Conservation (phyloP, 2,888 invertebrate genomes). For the Boloria euphrosyne region DNA sequence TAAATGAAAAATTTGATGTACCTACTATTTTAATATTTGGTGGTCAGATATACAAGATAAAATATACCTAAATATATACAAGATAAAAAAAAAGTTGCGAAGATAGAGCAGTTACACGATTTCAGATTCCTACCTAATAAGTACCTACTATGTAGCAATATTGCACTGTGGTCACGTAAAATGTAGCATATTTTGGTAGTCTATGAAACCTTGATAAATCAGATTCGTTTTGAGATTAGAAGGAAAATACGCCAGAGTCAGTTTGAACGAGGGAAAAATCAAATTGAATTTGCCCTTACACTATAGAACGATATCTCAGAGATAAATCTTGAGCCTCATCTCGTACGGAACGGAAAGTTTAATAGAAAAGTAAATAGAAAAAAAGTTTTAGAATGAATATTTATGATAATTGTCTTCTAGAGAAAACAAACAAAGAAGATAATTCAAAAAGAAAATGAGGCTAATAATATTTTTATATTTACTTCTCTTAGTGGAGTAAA, state of each 20-base stretch:
- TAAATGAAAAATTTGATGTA: too few species aligned
- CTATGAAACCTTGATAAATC: conserved; percentile 18
- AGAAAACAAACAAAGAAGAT: not conserved
- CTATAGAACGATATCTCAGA: conserved; percentile 20
- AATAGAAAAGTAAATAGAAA: conserved; percentile 17
- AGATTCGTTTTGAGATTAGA: conserved; percentile 25
- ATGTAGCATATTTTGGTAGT: conserved; percentile 5
- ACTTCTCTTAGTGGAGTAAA: too few species aligned
- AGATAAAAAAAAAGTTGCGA: too few species aligned
- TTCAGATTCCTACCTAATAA: too few species aligned
- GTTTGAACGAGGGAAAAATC: conserved; percentile 24
- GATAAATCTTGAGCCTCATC: conserved; percentile 23
- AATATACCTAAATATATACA: too few species aligned
- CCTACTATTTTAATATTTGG: too few species aligned
- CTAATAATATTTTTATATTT: too few species aligned
- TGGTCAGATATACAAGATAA: too few species aligned
- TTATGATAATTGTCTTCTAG: not conserved
- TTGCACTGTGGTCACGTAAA: conserved; percentile 2
- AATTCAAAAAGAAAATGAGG: not conserved
- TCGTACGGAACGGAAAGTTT: conserved; percentile 20
- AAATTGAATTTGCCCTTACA: conserved; percentile 23
- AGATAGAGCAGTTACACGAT: too few species aligned
- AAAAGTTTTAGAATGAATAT: conserved; percentile 3
- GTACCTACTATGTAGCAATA: not conserved
- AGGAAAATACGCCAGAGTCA: conserved; percentile 19